A percentile compares a stretch with the other conserved stretches of the same genome.
These are phyloP conservation scores for Eueremaeus valkanovi DNA, from an alignment of 2,888 invertebrate genomes.

Conservation along the genomic window DNA sequence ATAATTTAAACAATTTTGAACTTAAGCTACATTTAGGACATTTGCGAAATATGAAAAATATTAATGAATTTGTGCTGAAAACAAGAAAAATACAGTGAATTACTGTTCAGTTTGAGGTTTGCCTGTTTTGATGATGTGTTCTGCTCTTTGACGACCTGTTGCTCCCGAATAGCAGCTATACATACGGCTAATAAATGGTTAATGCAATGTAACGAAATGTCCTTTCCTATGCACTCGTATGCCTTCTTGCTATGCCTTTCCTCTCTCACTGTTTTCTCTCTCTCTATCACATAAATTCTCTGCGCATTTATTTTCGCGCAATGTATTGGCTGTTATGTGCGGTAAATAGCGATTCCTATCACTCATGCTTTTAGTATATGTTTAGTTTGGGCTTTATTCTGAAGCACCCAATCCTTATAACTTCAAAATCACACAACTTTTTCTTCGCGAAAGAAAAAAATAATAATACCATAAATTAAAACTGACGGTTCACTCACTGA, in stretches of 20 bases:
- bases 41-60: too few relatives aligned
- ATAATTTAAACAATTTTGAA: too few relatives aligned
- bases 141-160: conserved; percentile 10
- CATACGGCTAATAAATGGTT: neutral
- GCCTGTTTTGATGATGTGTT: neutral
- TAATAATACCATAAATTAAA: conserved; percentile 5
- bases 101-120: neutral
- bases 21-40: too few relatives aligned
- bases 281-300: neutral
- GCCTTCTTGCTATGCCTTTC: conserved; percentile 11
- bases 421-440: neutral
- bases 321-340: conserved; percentile 4
- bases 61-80: too few relatives aligned
- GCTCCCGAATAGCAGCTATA: conserved; percentile 2
- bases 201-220: conserved; percentile 13
- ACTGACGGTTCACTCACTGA: neutral
- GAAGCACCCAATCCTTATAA: neutral
- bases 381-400: neutral
- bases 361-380: conserved; percentile 9
- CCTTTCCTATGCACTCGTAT: too few relatives aligned
- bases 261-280: neutral
- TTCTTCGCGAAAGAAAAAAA: neutral
- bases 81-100: too few relatives aligned
- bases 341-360: conserved; percentile 22
- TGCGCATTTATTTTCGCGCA: neutral